Conservation (phyloP, 37 sponge, comb jelly and placozoan species). For the Oopsacas minuta region DNA sequence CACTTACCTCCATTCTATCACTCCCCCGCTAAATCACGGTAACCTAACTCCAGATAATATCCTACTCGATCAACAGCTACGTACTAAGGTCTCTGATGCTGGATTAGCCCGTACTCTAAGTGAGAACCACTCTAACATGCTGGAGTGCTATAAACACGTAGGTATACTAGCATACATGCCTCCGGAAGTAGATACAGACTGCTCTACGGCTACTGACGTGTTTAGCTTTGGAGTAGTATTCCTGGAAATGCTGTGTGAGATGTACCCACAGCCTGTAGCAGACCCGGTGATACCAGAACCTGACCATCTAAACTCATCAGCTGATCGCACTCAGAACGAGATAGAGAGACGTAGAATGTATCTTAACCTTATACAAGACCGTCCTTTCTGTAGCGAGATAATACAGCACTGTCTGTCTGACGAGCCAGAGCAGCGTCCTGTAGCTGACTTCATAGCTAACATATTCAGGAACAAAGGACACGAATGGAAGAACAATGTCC, state of each 20-base stretch:
- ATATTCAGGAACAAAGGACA: slow-evolving; percentile 16
- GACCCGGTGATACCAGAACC: not conserved
- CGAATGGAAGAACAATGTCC: slow-evolving; percentile 16
- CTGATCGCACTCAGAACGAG: not conserved
- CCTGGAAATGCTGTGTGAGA: slow-evolving; percentile 11
- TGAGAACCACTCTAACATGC: slow-evolving; percentile 16
- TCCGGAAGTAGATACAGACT: not conserved
- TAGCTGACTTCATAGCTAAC: slow-evolving; percentile 12
- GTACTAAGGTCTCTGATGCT: not conserved
- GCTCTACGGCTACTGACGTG: slow-evolving; percentile 14
- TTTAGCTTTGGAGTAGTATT: slow-evolving; percentile 2
- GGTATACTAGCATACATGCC: slow-evolving; percentile 5
- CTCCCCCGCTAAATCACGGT: not conserved
- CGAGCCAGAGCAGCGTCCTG: not conserved
- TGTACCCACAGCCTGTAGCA: slow-evolving; percentile 6
- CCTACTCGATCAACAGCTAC: slow-evolving; percentile 4
- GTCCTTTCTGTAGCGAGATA: slow-evolving; percentile 5
- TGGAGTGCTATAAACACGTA: slow-evolving; percentile 10
- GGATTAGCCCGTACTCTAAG: not conserved
- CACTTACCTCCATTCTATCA: slow-evolving; percentile 13
- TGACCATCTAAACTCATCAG: not conserved
- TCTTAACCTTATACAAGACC: not conserved
- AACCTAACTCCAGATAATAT: not conserved
- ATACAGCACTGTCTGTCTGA: slow-evolving; percentile 12
- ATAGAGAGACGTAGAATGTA: not conserved